Conservation (phyloP, 53 echinoderm and acorn worm genomes). For the Echinometra lucunter region DNA sequence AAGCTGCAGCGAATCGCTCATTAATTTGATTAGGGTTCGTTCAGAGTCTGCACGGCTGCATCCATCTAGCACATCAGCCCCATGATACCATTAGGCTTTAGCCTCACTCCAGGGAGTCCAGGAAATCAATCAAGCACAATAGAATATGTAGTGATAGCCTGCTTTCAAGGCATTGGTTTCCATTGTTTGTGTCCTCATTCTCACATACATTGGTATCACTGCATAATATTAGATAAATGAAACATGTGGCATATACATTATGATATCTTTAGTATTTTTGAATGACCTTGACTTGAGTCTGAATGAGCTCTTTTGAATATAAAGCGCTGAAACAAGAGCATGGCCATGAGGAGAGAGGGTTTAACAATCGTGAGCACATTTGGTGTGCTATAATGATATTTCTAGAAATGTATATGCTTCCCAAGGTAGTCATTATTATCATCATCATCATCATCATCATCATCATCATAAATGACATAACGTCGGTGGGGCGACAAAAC, state of each 20-base stretch:
- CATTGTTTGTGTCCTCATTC: neutral
- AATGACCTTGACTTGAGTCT: no score
- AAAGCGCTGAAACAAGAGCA: no score
- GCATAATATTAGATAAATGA: neutral
- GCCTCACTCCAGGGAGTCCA: slow-evolving; percentile 17
- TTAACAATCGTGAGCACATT: no score
- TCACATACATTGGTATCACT: neutral
- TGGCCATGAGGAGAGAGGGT: no score
- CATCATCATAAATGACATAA: no score
- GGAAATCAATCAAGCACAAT: slow-evolving; percentile 10
- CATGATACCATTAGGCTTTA: slow-evolving; percentile 14
- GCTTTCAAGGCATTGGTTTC: neutral
- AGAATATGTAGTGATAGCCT: neutral
- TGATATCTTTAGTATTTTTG: no score
- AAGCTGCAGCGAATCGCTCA: slow-evolving; percentile 44
- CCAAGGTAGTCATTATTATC: neutral
- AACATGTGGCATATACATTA: no score
- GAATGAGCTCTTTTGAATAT: no score
- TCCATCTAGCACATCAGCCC: neutral
- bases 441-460: slow-evolving; percentile 9
- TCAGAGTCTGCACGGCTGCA: neutral
- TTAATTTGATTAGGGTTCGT: slow-evolving; percentile 54
- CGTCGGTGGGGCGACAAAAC: no score
- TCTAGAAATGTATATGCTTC: no score
- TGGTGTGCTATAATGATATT: no score